Percentiles rank a stretch among this genome's conserved stretches.
Conservation (phyloP, 1,140 invertebrate species). For the Philotrypesis tridentata region DNA sequence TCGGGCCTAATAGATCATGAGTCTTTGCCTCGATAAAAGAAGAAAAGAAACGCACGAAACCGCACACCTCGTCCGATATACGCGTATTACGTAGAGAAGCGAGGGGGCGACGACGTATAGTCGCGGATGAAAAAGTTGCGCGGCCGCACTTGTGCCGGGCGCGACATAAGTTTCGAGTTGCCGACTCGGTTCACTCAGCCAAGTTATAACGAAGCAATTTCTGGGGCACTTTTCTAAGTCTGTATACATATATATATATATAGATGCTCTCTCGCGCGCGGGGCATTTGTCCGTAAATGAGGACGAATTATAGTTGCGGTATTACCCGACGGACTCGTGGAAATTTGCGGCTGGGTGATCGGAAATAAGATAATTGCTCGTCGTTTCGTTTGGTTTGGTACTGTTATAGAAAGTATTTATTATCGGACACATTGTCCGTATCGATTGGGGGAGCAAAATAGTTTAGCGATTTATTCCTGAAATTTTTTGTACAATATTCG, state of each 20-base stretch:
- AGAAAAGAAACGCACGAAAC: neutral
- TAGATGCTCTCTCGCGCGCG: no score
- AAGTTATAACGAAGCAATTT: constrained; percentile 50
- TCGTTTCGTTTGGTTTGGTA: no score
- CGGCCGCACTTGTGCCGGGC: neutral
- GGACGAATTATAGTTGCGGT: neutral
- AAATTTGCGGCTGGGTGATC: neutral
- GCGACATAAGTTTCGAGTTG: neutral
- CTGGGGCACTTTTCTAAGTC: constrained; percentile 6
- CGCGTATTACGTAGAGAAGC: neutral
- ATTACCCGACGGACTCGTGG: neutral
- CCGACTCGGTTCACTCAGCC: constrained; percentile 15
- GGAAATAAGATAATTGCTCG: neutral
- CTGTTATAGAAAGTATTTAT: no score
- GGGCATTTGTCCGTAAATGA: neutral
- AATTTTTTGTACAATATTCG: no score
- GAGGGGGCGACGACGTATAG: no score
- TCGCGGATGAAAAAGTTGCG: neutral
- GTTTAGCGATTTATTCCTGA: neutral
- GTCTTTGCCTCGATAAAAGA: neutral
- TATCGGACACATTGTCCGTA: neutral
- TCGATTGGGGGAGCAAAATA: neutral
- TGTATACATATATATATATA: no score
- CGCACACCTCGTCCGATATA: neutral
- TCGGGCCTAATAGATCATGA: neutral